Base-by-base conservation (phyloP, 2,113 vertebrate species). In the Orientallactaga bullata region DNA sequence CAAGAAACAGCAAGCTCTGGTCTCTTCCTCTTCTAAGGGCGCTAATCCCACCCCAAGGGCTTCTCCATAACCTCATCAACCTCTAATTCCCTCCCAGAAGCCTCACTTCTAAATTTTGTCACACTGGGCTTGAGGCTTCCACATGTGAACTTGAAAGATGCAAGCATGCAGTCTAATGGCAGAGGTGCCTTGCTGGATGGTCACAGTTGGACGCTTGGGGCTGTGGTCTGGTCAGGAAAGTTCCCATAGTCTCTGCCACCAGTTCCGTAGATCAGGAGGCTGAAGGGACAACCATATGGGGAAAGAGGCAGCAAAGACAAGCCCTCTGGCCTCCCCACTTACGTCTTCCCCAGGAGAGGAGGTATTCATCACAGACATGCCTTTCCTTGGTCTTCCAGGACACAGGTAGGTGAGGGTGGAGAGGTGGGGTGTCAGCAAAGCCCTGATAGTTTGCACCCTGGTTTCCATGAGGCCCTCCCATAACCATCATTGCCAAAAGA, bases 1-100 rank as follows among this genome's bases (percentile, higher is more conserved):
- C 1, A n/a, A 79, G 20, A 72, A 47, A 58, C 28, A 51, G 16
- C 3, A 20, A 69, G 24, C 51, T 69, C 88, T 35, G 8, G 32
- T 72, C 73, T 80, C 71, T 82, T 81, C 24, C 18, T 90, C 69
- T 93, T 86, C 91, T 23, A 24, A 84, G 63, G 85, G 35, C 58
- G 35, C 66, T 66, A 39, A 93, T 71, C 21, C 35, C 58, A n/a
- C 16, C 28, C 13, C 2, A 16, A 55, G 61, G n/a, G n/a, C 26
- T 47, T 47, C 47, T 26, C 47, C 65, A 2, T 5, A 37, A 69
- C 26, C 37, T 93, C n/a, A 76, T 32, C 86, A 68, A 35, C 20
- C 79, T 32, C 55, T 68, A 30, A 55, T 80, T 55, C 20, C 30
- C 61, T 42, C n/a, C 68, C 37, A 84, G 83, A 89, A 65, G 7